phyloP scores from a whole-genome alignment of 1,140 invertebrate genomes.

The Drosophila trapezifrons region DNA sequence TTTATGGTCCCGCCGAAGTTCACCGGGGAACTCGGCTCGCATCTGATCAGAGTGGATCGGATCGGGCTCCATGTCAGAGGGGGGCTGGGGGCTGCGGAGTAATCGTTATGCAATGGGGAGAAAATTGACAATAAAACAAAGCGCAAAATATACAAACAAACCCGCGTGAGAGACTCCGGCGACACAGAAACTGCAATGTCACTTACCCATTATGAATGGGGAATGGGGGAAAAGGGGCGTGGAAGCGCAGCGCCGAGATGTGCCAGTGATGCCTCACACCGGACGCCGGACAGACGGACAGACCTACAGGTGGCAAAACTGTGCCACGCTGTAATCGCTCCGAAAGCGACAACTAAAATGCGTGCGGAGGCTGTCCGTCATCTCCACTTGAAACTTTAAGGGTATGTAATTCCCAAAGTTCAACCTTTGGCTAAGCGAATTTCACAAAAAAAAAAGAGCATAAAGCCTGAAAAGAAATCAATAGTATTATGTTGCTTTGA shows the following conservation, averaged over 20 bases:
- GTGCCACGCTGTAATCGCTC: slow-evolving; percentile 27
- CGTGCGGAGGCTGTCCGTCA: slow-evolving; percentile 21
- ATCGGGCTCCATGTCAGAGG: not conserved
- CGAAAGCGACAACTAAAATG: slow-evolving; percentile 23
- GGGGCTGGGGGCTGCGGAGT: not conserved
- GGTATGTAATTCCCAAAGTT: not conserved
- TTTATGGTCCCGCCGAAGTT: slow-evolving; percentile 62
- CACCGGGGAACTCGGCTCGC: slow-evolving; percentile 37
- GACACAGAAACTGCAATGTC: slow-evolving; percentile 67
- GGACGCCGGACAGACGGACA: slow-evolving; percentile 15
- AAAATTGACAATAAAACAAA: slow-evolving; percentile 75
- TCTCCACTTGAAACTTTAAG: slow-evolving; percentile 8
- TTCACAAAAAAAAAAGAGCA: not conserved
- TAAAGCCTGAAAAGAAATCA: not conserved
- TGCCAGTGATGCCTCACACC: slow-evolving; percentile 19
- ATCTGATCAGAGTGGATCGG: slow-evolving; percentile 14
- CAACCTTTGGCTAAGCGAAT: not conserved
- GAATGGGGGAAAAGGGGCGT: slow-evolving; percentile 18
- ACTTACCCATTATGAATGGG: slow-evolving; percentile 63
- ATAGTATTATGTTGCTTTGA: no score
- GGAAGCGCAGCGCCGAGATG: slow-evolving; percentile 9
- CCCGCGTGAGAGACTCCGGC: slow-evolving; percentile 52
- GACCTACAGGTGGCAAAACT: slow-evolving; percentile 20
- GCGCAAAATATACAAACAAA: slow-evolving; percentile 56
- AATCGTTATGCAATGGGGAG: slow-evolving; percentile 67